A percentile compares a stretch with the other conserved stretches of the same genome.
These are phyloP conservation scores for Mus pahari DNA, from an alignment of 2,113 vertebrate species.

Conservation along the genomic window DNA sequence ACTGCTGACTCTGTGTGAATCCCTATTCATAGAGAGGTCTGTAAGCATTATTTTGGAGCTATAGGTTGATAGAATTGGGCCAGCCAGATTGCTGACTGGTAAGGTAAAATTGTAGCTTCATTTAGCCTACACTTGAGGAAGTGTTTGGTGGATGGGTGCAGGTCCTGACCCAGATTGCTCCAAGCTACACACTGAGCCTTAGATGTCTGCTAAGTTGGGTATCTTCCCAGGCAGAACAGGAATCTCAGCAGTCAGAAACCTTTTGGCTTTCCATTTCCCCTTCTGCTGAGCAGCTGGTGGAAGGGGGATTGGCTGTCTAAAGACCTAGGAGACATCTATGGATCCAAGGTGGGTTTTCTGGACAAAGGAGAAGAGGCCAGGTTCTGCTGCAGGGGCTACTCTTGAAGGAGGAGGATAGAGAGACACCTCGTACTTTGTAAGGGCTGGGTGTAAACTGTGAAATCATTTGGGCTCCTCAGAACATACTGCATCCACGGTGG, in stretches of 20 bases:
- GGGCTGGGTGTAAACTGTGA: constrained; percentile 90
- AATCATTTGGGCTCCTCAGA: constrained; percentile 92
- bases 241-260: constrained; percentile 90
- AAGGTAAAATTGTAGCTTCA: constrained; percentile 92
- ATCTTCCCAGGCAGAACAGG: constrained; percentile 95
- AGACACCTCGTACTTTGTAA: constrained; percentile 95
- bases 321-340: constrained; percentile 93
- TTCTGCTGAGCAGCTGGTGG: constrained; percentile 95
- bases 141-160: constrained; percentile 87
- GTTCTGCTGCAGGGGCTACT: too few relatives aligned
- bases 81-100: constrained; percentile 90
- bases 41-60: constrained; percentile 90
- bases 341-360: constrained; percentile 86
- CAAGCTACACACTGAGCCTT: constrained; percentile 96
- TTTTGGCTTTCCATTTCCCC: constrained; percentile 91
- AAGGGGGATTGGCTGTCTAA: constrained; percentile 95
- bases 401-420: constrained; percentile 92
- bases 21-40: constrained; percentile 95
- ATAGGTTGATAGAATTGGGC: constrained; percentile 88
- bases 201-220: constrained; percentile 95
- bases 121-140: constrained; percentile 89
- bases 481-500: constrained; percentile 94
- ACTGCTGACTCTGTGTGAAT: constrained; percentile 92
- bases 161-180: constrained; percentile 96
- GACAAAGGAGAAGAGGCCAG: constrained; percentile 82